Conservation (phyloP, 1,140 invertebrate species). For the Contarinia nasturtii region DNA sequence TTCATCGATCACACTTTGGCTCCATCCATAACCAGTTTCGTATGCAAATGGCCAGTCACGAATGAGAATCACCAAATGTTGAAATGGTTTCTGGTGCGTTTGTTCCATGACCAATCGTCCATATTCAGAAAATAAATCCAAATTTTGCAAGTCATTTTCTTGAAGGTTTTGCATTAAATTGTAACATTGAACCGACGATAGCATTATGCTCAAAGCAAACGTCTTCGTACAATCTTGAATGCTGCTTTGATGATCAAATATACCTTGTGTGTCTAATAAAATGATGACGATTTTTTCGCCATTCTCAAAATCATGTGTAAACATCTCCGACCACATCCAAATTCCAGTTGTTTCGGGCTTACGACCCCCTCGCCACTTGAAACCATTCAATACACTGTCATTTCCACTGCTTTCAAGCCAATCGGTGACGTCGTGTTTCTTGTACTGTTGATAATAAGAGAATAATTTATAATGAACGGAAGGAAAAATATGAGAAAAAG, state of each 20-base stretch:
- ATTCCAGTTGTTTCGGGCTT: conserved; percentile 91
- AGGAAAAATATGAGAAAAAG: too few species aligned
- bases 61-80: conserved; percentile 86
- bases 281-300: conserved; percentile 75
- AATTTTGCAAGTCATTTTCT: conserved; percentile 88
- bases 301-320: conserved; percentile 50
- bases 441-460: background rate
- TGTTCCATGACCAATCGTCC: conserved; percentile 83
- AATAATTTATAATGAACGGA: too few species aligned
- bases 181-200: conserved; percentile 90
- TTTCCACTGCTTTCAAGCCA: background rate
- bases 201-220: conserved; percentile 87
- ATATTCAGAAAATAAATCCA: conserved; percentile 92
- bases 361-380: conserved; percentile 85
- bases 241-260: conserved; percentile 92
- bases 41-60: conserved; percentile 98
- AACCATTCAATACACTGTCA: conserved; percentile 37
- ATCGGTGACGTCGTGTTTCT: background rate
- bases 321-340: conserved; percentile 87
- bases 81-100: conserved; percentile 78
- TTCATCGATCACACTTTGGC: conserved; percentile 61
- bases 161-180: conserved; percentile 95
- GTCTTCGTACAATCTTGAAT: conserved; percentile 92
- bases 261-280: conserved; percentile 91
- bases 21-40: conserved; percentile 82